These are phyloP conservation scores for Pseudochirops corinnae DNA, from an alignment of 2,797 vertebrate species.

Conservation along the genomic window DNA sequence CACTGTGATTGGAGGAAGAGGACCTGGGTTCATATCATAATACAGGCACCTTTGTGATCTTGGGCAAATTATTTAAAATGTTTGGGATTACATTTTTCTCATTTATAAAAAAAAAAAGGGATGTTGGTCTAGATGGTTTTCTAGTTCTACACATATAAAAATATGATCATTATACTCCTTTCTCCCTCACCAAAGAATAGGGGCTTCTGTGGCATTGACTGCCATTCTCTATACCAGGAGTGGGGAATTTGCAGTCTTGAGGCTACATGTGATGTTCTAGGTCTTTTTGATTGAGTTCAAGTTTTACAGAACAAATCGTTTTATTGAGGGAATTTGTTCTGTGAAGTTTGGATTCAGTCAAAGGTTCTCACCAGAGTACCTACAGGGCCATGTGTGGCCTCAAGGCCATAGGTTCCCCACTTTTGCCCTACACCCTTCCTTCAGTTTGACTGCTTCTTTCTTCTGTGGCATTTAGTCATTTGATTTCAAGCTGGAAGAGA, in stretches of 20 bases:
- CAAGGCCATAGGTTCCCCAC: too few relatives aligned
- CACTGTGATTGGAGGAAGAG: not conserved
- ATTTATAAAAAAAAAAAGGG: not conserved
- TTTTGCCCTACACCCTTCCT: not conserved
- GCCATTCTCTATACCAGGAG: too few relatives aligned
- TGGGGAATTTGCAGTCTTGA: too few relatives aligned
- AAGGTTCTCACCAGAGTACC: too few relatives aligned
- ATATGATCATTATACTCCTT: not conserved
- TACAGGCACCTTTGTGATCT: not conserved
- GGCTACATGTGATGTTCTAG: too few relatives aligned
- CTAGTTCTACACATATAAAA: not conserved
- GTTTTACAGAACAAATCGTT: too few relatives aligned
- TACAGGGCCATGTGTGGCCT: too few relatives aligned
- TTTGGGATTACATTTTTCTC: not conserved
- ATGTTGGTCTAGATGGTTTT: not conserved
- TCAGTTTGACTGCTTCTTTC: not conserved
- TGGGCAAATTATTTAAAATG: not conserved
- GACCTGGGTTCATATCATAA: not conserved
- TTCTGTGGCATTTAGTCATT: not conserved
- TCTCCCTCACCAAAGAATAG: not conserved
- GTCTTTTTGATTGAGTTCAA: too few relatives aligned
- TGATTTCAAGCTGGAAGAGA: not conserved
- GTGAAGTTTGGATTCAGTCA: too few relatives aligned
- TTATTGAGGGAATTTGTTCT: too few relatives aligned
- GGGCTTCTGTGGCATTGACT: not conserved